Evolutionary conservation across 2,888 invertebrate species (phyloP).

Genomic region (Trachelus tabidus): DNA sequence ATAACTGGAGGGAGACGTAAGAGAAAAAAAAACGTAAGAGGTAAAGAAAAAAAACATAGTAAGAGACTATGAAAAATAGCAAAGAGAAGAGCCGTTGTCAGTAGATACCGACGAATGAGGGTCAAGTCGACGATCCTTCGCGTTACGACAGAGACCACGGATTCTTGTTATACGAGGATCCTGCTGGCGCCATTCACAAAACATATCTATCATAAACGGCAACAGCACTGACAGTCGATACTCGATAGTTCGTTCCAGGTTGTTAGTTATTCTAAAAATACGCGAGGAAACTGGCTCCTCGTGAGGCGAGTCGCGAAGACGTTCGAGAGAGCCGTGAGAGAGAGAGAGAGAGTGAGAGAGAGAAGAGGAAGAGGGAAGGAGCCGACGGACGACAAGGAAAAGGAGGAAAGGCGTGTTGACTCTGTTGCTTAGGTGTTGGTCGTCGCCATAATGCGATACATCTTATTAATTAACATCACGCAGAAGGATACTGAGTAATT

Average conservation of each 20-base stretch:
- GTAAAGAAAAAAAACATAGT: background rate
- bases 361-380: too few species aligned
- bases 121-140: too few species aligned
- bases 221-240: slow-evolving; percentile 33
- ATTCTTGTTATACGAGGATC: slow-evolving; percentile 31
- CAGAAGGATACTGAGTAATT: too few species aligned
- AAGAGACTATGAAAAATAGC: slow-evolving; percentile 9
- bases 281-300: slow-evolving; percentile 18
- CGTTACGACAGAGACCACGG: slow-evolving; percentile 27
- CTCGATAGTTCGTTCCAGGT: slow-evolving; percentile 37
- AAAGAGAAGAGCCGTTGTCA: slow-evolving; percentile 2
- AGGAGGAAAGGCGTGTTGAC: too few species aligned
- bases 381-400: too few species aligned
- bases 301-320: background rate
- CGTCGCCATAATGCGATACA: too few species aligned
- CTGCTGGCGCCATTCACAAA: slow-evolving; percentile 38
- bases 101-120: too few species aligned
- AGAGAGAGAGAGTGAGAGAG: too few species aligned
- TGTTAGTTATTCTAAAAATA: slow-evolving; percentile 49
- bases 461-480: too few species aligned
- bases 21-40: background rate
- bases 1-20: background rate
- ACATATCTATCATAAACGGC: slow-evolving; percentile 38
- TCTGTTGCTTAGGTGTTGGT: too few species aligned
- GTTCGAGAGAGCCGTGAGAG: too few species aligned